A percentile compares a stretch with the other conserved stretches of the same genome.
phyloP scores from a whole-genome alignment of 2,888 invertebrate species.

The Dryococelus australis region DNA sequence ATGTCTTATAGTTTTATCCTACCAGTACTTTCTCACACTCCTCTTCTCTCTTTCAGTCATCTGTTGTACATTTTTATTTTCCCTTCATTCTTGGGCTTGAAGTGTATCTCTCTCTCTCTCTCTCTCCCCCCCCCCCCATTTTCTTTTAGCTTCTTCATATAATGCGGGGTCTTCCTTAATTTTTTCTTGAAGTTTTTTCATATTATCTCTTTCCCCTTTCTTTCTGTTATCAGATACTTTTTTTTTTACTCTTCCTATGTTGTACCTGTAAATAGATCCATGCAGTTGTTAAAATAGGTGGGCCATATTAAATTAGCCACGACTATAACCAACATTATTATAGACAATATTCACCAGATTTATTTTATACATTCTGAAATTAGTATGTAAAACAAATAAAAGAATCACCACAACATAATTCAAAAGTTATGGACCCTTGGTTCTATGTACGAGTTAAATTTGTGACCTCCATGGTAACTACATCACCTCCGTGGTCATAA shows the following conservation, averaged over 20 bases:
- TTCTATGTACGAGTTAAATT: background rate
- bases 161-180: background rate
- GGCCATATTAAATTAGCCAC: background rate
- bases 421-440: too few relatives aligned
- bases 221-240: background rate
- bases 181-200: background rate
- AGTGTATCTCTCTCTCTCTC: background rate
- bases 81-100: background rate
- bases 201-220: background rate
- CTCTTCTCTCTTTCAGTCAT: slow-evolving; percentile 21
- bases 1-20: slow-evolving; percentile 11
- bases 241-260: background rate
- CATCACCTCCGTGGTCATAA: background rate
- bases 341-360: too few relatives aligned
- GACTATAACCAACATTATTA: too few relatives aligned
- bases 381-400: background rate
- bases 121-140: too few relatives aligned
- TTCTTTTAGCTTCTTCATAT: slow-evolving; percentile 23
- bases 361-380: background rate
- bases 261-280: background rate
- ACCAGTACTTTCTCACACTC: background rate
- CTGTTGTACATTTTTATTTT: background rate
- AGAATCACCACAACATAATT: background rate
- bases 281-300: background rate
- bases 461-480: too few relatives aligned